Conservation (phyloP, 1,140 invertebrate species). For the Rhagoletis pomonella region DNA sequence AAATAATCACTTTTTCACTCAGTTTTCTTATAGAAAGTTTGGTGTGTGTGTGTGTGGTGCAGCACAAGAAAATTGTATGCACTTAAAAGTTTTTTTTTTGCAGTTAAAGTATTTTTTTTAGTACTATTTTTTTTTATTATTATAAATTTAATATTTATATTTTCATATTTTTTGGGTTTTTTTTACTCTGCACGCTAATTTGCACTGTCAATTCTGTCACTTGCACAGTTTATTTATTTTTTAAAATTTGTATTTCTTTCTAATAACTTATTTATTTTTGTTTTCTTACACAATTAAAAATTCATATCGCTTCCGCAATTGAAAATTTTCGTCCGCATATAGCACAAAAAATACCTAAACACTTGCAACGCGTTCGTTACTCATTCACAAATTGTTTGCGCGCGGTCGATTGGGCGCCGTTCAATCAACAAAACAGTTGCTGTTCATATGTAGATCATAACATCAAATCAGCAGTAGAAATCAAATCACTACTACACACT, state of each 20-base stretch:
- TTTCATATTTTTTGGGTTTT: too few species aligned
- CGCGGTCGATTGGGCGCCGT: conserved; percentile 26
- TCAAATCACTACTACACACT: background rate
- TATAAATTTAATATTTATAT: background rate
- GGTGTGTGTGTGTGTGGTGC: background rate
- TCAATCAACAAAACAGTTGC: conserved; percentile 44
- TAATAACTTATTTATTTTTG: background rate
- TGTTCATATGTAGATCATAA: too few species aligned
- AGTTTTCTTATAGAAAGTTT: conserved; percentile 1
- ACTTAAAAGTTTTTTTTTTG: background rate
- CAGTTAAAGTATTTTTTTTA: background rate
- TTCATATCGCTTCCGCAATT: background rate
- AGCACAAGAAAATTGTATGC: background rate
- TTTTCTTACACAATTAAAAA: background rate
- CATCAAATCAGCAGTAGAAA: background rate
- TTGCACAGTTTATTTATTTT: background rate
- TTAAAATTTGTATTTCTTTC: background rate
- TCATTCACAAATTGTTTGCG: conserved; percentile 42
- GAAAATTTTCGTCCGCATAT: conserved; percentile 15
- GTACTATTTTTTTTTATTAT: background rate
- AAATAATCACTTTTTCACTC: conserved; percentile 42
- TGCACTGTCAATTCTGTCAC: background rate
- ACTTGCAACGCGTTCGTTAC: background rate
- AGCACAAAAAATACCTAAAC: too few species aligned
- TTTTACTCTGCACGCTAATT: background rate